Percentiles rank a stretch among this genome's conserved stretches.
Conservation (phyloP, 2,888 invertebrate genomes). For the Xestia sexstrigata region DNA sequence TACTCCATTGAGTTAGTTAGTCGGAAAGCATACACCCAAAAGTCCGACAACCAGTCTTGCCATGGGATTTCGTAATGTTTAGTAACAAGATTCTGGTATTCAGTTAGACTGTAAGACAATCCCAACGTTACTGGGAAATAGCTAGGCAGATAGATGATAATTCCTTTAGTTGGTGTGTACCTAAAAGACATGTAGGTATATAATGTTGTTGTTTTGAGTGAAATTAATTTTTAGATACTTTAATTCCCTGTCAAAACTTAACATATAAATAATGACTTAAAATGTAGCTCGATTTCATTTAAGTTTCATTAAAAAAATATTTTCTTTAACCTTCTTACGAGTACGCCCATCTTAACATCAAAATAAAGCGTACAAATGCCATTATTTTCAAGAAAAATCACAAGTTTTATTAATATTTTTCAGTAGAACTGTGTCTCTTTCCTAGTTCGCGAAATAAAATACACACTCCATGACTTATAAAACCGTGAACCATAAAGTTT, state of each 20-base stretch:
- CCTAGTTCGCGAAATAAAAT: not conserved
- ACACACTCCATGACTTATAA: not conserved
- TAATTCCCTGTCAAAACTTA: not conserved
- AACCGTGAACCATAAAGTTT: conserved; percentile 33
- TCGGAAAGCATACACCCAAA: not conserved
- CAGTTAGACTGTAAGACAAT: not conserved
- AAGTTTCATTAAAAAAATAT: no score
- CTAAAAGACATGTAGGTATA: no score
- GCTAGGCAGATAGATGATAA: not conserved
- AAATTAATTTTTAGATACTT: not conserved
- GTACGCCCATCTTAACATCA: not conserved
- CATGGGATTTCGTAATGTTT: not conserved
- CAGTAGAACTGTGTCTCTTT: not conserved
- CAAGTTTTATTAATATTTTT: not conserved
- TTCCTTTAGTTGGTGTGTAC: not conserved
- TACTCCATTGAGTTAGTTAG: not conserved
- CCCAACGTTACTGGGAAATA: not conserved
- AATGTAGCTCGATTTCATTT: not conserved
- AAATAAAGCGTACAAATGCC: not conserved
- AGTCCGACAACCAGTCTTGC: not conserved
- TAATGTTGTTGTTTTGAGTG: not conserved
- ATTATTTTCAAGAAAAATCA: not conserved
- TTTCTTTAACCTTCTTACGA: not conserved
- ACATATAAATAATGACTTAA: not conserved
- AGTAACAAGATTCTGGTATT: not conserved